Evolutionary conservation across 2,888 invertebrate species (phyloP).

Genomic region (Temnothorax unifasciatus): DNA sequence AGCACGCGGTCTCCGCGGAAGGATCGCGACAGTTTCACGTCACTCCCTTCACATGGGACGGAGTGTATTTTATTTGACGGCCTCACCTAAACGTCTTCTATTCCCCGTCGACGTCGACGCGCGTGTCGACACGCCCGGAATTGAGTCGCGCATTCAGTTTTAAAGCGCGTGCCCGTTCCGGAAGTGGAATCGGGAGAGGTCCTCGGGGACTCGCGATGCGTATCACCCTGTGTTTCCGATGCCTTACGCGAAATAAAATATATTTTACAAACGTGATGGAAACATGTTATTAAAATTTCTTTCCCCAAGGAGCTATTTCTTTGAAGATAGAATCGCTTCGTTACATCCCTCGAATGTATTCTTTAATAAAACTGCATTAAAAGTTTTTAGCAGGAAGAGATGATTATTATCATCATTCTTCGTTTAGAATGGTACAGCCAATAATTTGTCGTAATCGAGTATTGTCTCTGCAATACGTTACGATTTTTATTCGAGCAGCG

Average conservation of each 20-base stretch:
- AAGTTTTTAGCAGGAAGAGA: neutral
- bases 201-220: constrained; percentile 47
- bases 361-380: neutral
- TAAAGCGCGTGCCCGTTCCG: constrained; percentile 67
- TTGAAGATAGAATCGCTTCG: constrained; percentile 6
- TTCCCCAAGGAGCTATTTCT: neutral
- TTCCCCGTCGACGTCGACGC: constrained; percentile 73
- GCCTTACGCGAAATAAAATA: constrained; percentile 53
- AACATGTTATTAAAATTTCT: constrained; percentile 20
- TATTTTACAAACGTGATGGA: constrained; percentile 28
- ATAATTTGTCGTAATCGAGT: neutral
- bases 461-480: neutral
- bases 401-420: neutral
- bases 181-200: constrained; percentile 57
- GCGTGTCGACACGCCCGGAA: constrained; percentile 81
- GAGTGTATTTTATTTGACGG: constrained; percentile 73
- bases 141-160: constrained; percentile 78
- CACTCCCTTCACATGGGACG: constrained; percentile 60
- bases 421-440: neutral
- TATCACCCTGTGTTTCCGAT: constrained; percentile 61
- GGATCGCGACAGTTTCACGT: constrained; percentile 57
- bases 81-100: constrained; percentile 75
- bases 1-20: constrained; percentile 17
- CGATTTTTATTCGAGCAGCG: neutral
- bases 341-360: neutral